phyloP scores from a whole-genome alignment of 1,140 invertebrate species.

The Caerostris extrusa region DNA sequence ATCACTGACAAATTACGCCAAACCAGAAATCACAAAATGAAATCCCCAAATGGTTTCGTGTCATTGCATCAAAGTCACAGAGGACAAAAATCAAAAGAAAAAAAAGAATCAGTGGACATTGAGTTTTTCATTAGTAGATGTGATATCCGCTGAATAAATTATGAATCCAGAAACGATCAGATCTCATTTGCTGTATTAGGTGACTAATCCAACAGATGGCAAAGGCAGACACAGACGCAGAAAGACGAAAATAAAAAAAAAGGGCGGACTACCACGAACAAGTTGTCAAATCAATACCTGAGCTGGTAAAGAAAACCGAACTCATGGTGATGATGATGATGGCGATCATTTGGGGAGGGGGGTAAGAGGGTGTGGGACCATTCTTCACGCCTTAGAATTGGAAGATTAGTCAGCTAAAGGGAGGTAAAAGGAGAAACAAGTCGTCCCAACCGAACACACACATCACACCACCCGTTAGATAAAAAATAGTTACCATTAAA shows the following conservation, averaged over 20 bases:
- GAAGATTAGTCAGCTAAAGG: neutral
- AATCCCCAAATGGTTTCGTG: no score
- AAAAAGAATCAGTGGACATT: no score
- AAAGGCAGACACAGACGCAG: neutral
- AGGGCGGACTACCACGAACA: neutral
- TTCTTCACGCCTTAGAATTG: neutral
- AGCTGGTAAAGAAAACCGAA: neutral
- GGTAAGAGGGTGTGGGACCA: no score
- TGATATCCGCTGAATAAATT: neutral
- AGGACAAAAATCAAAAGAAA: no score
- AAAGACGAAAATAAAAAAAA: neutral
- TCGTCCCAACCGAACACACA: neutral
- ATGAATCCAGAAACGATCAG: neutral
- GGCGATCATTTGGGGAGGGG: neutral
- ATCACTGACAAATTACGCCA: no score
- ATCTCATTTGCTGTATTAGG: neutral
- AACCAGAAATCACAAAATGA: no score
- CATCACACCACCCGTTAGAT: no score
- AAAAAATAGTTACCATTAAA: no score
- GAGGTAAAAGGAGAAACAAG: neutral
- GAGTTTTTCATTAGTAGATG: neutral
- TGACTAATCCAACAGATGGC: neutral
- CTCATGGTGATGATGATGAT: neutral
- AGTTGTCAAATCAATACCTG: conserved; percentile 31
- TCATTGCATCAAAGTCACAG: neutral